These are phyloP conservation scores for Neomorphus geoffroyi DNA, from an alignment of 2,797 vertebrate species.

Conservation along the genomic window DNA sequence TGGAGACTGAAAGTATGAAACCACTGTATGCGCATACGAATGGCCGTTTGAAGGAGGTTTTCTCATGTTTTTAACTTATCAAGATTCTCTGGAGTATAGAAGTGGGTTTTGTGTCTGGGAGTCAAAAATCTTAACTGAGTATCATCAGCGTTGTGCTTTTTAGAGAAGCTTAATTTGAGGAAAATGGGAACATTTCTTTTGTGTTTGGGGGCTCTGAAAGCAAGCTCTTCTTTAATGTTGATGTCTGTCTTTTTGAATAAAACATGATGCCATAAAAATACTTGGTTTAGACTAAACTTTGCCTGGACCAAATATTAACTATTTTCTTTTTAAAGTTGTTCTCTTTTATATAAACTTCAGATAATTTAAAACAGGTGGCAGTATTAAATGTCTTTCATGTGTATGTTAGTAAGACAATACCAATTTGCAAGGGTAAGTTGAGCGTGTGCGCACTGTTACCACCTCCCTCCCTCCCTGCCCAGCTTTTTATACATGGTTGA, in stretches of 20 bases:
- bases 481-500: neutral
- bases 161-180: neutral
- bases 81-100: neutral
- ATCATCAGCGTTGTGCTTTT: neutral
- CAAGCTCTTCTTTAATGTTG: neutral
- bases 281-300: neutral
- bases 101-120: neutral
- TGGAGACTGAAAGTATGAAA: neutral
- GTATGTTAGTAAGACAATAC: neutral
- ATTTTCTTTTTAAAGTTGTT: neutral
- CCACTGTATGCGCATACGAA: neutral
- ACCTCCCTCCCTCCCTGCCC: neutral
- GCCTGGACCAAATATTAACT: neutral
- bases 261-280: neutral
- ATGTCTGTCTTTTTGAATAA: neutral
- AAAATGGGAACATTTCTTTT: neutral
- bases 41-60: neutral
- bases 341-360: neutral
- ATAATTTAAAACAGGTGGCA: neutral
- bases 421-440: neutral
- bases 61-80: neutral
- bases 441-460: accelerated
- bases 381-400: neutral
- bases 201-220: neutral
- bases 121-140: neutral